A percentile compares a stretch with the other conserved stretches of the same genome.
Conservation (phyloP, 2,888 invertebrate genomes). For the Caenorhabditis zanzibari region DNA sequence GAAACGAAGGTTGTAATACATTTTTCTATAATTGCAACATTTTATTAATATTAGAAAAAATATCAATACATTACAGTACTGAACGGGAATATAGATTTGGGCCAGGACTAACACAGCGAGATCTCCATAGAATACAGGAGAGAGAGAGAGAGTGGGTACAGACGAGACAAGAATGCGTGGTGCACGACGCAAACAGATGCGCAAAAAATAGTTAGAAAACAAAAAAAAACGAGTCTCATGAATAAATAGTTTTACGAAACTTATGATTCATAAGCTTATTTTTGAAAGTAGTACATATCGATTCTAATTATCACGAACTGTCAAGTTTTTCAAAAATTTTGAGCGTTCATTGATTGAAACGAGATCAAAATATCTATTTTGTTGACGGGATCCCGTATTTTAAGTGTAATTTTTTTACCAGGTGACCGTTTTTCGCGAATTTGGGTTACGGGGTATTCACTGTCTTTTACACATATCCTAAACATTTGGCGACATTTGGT, state of each 20-base stretch:
- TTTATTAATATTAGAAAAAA: neutral
- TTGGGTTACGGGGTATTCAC: too few relatives aligned
- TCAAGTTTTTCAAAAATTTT: too few relatives aligned
- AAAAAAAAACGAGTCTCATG: constrained; percentile 7
- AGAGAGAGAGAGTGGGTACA: neutral
- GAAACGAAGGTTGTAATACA: constrained; percentile 8
- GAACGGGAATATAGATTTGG: neutral
- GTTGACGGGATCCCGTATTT: too few relatives aligned
- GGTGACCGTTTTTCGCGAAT: too few relatives aligned
- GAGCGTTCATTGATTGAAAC: too few relatives aligned
- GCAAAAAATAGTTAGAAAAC: neutral
- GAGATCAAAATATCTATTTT: too few relatives aligned
- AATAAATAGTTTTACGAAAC: neutral
- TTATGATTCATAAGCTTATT: too few relatives aligned
- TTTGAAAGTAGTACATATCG: too few relatives aligned
- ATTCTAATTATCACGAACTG: too few relatives aligned
- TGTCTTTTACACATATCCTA: too few relatives aligned
- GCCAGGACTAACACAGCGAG: constrained; percentile 1
- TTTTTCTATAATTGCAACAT: constrained; percentile 1
- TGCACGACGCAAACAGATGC: constrained; percentile 8
- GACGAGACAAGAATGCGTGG: constrained; percentile 10
- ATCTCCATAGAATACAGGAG: neutral
- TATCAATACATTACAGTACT: constrained; percentile 3
- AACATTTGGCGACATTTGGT: too few relatives aligned
- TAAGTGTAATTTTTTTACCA: too few relatives aligned